Evolutionary conservation across 2,797 vertebrate genomes (phyloP).

Genomic region (Myotis findleyi): DNA sequence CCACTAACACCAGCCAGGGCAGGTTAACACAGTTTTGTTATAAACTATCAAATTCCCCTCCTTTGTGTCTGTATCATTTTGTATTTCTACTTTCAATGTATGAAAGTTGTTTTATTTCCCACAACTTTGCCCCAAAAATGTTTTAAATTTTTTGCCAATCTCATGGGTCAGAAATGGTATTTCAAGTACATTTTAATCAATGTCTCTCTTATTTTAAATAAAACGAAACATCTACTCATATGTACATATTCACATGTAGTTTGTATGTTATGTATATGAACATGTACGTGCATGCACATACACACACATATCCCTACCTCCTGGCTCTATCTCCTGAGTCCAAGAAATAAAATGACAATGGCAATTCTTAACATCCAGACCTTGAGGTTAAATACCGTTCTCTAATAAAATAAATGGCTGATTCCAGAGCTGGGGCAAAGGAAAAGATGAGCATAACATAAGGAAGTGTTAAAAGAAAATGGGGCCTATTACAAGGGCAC

Average conservation of each 20-base stretch:
- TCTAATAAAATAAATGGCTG: background rate
- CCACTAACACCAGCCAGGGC: background rate
- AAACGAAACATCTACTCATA: background rate
- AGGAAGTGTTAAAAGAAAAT: background rate
- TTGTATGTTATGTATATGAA: background rate
- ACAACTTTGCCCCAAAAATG: background rate
- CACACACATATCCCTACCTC: too few species aligned
- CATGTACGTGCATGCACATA: fast-evolving
- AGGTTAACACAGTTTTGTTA: background rate
- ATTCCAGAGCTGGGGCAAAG: background rate
- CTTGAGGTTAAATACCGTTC: background rate
- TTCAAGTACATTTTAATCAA: background rate
- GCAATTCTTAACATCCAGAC: background rate
- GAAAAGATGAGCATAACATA: background rate
- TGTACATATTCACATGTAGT: background rate
- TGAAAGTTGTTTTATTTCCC: background rate
- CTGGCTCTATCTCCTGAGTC: background rate
- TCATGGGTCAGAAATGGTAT: background rate
- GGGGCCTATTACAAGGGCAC: background rate
- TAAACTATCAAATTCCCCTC: background rate
- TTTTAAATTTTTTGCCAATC: background rate
- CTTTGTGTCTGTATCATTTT: background rate
- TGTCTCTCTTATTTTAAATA: background rate
- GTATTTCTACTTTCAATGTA: background rate
- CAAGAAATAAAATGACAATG: background rate